Conservation (phyloP, 1,140 invertebrate genomes). For the Trinorchestia longiramus region DNA sequence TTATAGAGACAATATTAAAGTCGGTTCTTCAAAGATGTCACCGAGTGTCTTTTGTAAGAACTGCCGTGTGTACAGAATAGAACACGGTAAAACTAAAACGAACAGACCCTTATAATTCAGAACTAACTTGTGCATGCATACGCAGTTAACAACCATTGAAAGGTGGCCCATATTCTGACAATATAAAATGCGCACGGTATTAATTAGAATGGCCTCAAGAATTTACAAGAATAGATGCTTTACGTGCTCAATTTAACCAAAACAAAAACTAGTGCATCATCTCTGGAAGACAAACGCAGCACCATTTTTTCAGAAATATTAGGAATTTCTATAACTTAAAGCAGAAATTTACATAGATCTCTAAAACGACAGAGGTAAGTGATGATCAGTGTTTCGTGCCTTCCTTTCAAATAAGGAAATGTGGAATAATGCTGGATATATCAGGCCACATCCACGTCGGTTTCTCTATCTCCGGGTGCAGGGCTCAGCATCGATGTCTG, state of each 20-base stretch:
- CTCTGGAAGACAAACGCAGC: background rate
- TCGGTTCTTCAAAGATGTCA: no score
- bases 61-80: no score
- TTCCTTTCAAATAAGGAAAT: background rate
- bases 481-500: background rate
- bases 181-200: no score
- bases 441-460: background rate
- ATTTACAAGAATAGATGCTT: background rate
- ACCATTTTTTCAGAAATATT: background rate
- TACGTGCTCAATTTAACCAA: background rate
- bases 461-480: background rate
- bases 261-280: background rate
- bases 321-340: background rate
- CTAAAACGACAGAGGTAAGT: background rate
- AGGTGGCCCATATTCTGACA: no score
- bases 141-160: no score
- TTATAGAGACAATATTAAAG: background rate
- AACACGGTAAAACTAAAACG: no score
- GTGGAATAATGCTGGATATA: background rate
- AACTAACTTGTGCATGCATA: no score
- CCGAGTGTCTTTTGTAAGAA: no score
- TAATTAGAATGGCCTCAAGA: background rate
- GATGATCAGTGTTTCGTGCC: background rate
- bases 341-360: background rate
- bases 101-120: no score